Evolutionary conservation across 2,113 vertebrate genomes (phyloP).

Genomic region (Abramis brama): DNA sequence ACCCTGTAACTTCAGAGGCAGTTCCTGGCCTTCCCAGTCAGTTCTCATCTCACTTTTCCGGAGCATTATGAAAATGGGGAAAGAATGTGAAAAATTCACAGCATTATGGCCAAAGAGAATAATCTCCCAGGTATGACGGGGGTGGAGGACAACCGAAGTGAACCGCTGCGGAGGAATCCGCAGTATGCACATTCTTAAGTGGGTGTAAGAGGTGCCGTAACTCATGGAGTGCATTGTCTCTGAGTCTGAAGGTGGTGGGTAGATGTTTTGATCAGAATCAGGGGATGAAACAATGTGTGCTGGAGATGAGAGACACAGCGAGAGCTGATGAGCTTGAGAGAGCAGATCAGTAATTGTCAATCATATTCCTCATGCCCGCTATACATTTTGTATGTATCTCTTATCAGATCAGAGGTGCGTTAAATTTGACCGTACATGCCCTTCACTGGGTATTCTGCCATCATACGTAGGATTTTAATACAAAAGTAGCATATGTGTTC

Average conservation of each 20-base stretch:
- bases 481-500: too few species aligned
- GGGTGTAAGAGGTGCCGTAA: conserved; percentile 44
- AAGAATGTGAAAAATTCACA: conserved; percentile 63
- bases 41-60: conserved; percentile 57
- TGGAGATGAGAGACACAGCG: not conserved
- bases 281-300: conserved; percentile 22
- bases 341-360: not conserved
- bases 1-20: conserved; percentile 57
- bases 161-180: conserved; percentile 53
- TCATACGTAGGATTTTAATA: too few species aligned
- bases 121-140: conserved; percentile 62
- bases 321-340: not conserved
- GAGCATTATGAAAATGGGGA: conserved; percentile 63
- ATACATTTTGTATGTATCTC: too few species aligned
- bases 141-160: conserved; percentile 45
- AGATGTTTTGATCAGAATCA: conserved; percentile 33
- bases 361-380: too few species aligned
- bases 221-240: conserved; percentile 45
- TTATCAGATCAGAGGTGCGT: too few species aligned
- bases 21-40: conserved; percentile 48
- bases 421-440: too few species aligned
- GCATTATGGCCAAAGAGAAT: conserved; percentile 55
- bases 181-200: conserved; percentile 53
- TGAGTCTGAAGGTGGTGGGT: conserved; percentile 27
- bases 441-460: too few species aligned